Evolutionary conservation across 2,797 vertebrate species (phyloP), one percentile per base, ranked within the genome.

Genomic region (Coranthus polyacanthus): DNA sequence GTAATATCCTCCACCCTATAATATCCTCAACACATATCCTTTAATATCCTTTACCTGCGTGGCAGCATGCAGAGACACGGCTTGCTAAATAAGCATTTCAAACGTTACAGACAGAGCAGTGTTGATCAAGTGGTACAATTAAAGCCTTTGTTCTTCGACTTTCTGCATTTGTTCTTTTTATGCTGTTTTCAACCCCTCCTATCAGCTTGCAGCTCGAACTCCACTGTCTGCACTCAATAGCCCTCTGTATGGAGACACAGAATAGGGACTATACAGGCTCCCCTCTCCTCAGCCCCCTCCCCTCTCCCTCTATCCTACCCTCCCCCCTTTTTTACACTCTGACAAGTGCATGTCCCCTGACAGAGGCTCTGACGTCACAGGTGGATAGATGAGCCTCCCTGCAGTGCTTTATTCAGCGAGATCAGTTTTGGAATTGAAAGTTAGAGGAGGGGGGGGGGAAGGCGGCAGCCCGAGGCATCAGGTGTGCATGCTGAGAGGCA

Each of bases 161-260:
- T 79, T 74, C 52, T 84, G 75, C 53, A 67, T 85, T 85, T 84
- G 71, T 88, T 87, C 65, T 62, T 87, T 82, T 90, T 77, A 77
- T 84, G 65, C 75, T 42, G 76, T 81, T 83, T 82, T 79, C 68
- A 51, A 68, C 52, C 71, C 85, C 75, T 81, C 88, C 90, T 81
- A 87, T 93, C 90, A 86, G 85, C 87, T 87, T 90, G 82, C 90
- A 90, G 85, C 79, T 88, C 80, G 53, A 82, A 85, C 82, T 88
- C 65, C 63, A 87, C 70, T 72, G 80, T 83, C 77, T 13, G 22
- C 66, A 60, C 76, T 94, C 87, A 94, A 93, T 92, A 75, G 90
- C 52, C 78, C 81, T 92, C 90, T 93, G 89, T 94, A 66, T 90
- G 79, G 16, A 60, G 64, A 81, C 82, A 84, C 81, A 90, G 84